Conservation (phyloP, 2,888 invertebrate genomes). For the Lydus trimaculatus region DNA sequence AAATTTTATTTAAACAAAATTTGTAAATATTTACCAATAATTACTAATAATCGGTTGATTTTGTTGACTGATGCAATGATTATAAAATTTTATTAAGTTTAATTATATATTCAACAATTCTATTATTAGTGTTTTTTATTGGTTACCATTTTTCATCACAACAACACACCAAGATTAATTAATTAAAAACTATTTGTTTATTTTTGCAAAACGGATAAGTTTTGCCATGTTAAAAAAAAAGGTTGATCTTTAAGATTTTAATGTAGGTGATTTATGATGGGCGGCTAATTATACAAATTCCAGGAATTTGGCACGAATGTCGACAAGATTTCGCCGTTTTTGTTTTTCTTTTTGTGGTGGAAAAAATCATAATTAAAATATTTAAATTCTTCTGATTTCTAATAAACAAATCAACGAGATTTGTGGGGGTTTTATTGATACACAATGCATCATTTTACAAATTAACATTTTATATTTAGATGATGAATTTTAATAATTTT, state of each 20-base stretch:
- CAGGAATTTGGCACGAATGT: constrained; percentile 7
- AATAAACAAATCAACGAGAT: background rate
- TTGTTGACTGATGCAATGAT: background rate
- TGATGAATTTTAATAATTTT: background rate
- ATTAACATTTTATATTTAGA: constrained; percentile 5
- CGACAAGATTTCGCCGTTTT: background rate
- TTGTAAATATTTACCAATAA: constrained; percentile 1
- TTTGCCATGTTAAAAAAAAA: background rate
- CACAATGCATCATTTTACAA: background rate
- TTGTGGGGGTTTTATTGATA: background rate
- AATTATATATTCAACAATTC: background rate
- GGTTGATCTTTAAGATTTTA: background rate
- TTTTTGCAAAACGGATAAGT: background rate
- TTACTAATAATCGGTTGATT: background rate
- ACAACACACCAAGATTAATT: background rate
- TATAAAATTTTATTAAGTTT: background rate
- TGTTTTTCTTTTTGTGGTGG: background rate
- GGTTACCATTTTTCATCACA: background rate
- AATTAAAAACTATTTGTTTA: too few species aligned
- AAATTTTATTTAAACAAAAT: background rate
- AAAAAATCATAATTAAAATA: background rate
- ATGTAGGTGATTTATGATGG: background rate
- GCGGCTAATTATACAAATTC: constrained; percentile 14
- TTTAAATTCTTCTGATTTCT: background rate
- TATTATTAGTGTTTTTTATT: background rate